phyloP scores from a whole-genome alignment of 2,797 vertebrate species.

The Ctenopoma multispine region DNA sequence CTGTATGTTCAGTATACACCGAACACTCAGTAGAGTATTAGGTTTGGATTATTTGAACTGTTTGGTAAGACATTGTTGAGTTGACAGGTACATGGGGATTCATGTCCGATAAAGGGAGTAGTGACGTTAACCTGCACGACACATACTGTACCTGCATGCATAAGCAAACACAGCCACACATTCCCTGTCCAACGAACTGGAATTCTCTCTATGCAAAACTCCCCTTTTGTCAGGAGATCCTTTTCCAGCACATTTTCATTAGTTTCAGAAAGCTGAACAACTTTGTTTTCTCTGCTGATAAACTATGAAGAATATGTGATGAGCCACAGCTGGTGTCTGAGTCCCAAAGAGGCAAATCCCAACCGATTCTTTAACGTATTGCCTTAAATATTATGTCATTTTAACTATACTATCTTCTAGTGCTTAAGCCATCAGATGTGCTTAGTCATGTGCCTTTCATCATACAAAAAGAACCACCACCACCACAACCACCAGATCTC shows the following conservation, averaged over 20 bases:
- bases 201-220: not conserved
- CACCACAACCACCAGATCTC: no score
- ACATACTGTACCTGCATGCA: conserved; percentile 22
- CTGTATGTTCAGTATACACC: not conserved
- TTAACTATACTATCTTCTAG: no score
- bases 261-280: not conserved
- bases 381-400: no score
- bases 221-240: conserved; percentile 11
- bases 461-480: no score
- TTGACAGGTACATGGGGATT: not conserved
- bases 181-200: conserved; percentile 1
- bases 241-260: conserved; percentile 13
- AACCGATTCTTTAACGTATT: no score
- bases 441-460: no score
- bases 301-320: not conserved
- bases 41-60: no score
- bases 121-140: conserved; percentile 16
- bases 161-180: conserved; percentile 13
- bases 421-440: no score
- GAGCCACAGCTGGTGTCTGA: not conserved
- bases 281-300: not conserved
- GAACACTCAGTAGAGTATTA: not conserved
- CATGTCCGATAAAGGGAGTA: conserved; percentile 8
- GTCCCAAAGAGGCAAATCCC: not conserved
- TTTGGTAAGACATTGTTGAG: no score